These are phyloP conservation scores for Lithobates sylvaticus DNA, from an alignment of 2,797 vertebrate genomes.

Conservation along the genomic window DNA sequence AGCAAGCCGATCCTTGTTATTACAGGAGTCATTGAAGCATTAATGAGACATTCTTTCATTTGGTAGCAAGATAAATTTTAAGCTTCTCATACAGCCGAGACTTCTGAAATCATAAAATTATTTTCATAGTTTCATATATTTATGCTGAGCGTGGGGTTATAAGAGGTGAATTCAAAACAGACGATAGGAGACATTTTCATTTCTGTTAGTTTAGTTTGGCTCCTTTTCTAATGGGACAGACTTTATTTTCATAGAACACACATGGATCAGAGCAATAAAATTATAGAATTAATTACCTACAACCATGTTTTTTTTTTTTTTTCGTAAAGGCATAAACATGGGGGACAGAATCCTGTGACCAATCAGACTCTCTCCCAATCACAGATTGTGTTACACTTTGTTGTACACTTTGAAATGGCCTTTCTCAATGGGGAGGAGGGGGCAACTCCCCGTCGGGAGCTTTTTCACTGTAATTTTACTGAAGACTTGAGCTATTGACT, in stretches of 20 bases:
- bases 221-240: slow-evolving; percentile 14
- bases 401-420: too few relatives aligned
- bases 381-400: too few relatives aligned
- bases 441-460: too few relatives aligned
- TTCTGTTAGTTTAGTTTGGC: slow-evolving; percentile 36
- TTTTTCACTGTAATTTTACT: too few relatives aligned
- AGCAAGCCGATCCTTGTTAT: slow-evolving; percentile 57
- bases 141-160: slow-evolving; percentile 48
- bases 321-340: not conserved
- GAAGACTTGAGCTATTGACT: too few relatives aligned
- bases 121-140: slow-evolving; percentile 59
- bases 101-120: slow-evolving; percentile 54
- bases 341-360: too few relatives aligned
- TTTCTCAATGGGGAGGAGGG: too few relatives aligned
- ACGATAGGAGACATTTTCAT: slow-evolving; percentile 42
- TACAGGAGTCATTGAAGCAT: slow-evolving; percentile 60
- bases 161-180: slow-evolving; percentile 53
- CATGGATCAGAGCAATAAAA: slow-evolving; percentile 3
- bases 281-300: slow-evolving; percentile 26
- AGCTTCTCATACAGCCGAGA: slow-evolving; percentile 48
- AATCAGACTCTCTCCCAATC: too few relatives aligned
- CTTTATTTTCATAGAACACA: slow-evolving; percentile 43
- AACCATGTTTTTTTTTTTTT: not conserved
- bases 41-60: slow-evolving; percentile 56
- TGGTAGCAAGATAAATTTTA: slow-evolving; percentile 50